phyloP scores from a whole-genome alignment of 2,113 vertebrate genomes.

The Crotophaga sulcirostris region DNA sequence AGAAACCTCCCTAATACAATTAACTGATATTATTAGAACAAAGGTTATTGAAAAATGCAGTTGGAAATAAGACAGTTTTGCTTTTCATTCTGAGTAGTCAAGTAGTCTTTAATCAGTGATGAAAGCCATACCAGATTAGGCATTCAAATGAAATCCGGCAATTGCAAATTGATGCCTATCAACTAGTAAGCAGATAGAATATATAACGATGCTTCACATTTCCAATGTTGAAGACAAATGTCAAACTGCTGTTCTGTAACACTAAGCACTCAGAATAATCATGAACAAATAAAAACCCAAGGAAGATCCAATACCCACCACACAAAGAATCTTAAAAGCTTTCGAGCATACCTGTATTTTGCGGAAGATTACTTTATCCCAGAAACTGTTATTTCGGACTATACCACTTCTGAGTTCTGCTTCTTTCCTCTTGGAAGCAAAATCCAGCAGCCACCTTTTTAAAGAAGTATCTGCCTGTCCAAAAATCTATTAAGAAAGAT shows the following conservation, averaged over 20 bases:
- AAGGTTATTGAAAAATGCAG: neutral
- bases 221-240: neutral
- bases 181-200: neutral
- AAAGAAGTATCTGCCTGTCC: constrained; percentile 89
- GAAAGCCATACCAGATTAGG: neutral
- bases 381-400: constrained; percentile 90
- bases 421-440: constrained; percentile 93
- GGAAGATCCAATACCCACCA: neutral
- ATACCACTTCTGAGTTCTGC: constrained; percentile 90
- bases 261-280: neutral
- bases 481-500: constrained; percentile 81
- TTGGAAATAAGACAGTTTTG: neutral
- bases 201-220: neutral
- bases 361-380: constrained; percentile 94
- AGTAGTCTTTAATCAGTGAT: neutral
- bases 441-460: constrained; percentile 92
- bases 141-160: neutral
- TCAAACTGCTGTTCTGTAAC: neutral
- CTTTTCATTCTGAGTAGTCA: neutral
- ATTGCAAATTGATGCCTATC: neutral
- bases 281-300: neutral
- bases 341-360: constrained; percentile 90
- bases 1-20: neutral
- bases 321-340: neutral
- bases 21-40: neutral